These are phyloP conservation scores for Molorchus minor DNA, from an alignment of 2,888 invertebrate species.

Conservation along the genomic window DNA sequence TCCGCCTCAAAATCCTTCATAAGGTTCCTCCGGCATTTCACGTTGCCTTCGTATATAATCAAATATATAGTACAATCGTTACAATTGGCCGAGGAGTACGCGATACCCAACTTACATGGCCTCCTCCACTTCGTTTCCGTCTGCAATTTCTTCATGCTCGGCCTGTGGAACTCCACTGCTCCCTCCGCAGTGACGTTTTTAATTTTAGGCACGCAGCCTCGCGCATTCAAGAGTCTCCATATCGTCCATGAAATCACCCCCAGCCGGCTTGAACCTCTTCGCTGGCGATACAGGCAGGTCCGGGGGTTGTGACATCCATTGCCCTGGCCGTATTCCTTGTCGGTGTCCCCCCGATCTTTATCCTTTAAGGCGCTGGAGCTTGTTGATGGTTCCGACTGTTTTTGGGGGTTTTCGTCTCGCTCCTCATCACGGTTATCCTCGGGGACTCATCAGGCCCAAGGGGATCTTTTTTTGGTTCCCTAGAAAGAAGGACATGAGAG, in stretches of 20 bases:
- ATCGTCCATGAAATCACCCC: constrained; percentile 37
- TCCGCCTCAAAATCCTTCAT: constrained; percentile 62
- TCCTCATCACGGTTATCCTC: constrained; percentile 37
- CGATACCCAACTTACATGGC: constrained; percentile 71
- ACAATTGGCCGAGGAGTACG: constrained; percentile 67
- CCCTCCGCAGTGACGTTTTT: constrained; percentile 54
- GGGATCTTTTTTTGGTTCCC: constrained; percentile 38
- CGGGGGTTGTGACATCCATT: constrained; percentile 48
- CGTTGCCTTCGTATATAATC: constrained; percentile 70
- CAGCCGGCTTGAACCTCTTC: constrained; percentile 49
- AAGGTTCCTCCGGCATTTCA: constrained; percentile 69
- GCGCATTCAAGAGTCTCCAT: constrained; percentile 50
- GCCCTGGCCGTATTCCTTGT: constrained; percentile 49
- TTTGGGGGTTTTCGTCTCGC: constrained; percentile 47
- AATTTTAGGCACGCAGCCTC: constrained; percentile 34
- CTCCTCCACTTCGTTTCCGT: constrained; percentile 68
- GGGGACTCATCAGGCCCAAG: constrained; percentile 44
- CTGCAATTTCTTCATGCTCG: constrained; percentile 58
- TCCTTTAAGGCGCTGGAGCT: constrained; percentile 38
- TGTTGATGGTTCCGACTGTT: constrained; percentile 43
- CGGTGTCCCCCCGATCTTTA: constrained; percentile 50
- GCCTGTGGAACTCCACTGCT: constrained; percentile 55
- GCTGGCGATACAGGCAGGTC: constrained; percentile 49
- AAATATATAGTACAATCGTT: constrained; percentile 70
- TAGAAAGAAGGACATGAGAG: constrained; percentile 19